Evolutionary conservation across 2,797 vertebrate genomes (phyloP), one percentile per base, ranked within the genome.

Genomic region (Parotocinclus haroldoi): DNA sequence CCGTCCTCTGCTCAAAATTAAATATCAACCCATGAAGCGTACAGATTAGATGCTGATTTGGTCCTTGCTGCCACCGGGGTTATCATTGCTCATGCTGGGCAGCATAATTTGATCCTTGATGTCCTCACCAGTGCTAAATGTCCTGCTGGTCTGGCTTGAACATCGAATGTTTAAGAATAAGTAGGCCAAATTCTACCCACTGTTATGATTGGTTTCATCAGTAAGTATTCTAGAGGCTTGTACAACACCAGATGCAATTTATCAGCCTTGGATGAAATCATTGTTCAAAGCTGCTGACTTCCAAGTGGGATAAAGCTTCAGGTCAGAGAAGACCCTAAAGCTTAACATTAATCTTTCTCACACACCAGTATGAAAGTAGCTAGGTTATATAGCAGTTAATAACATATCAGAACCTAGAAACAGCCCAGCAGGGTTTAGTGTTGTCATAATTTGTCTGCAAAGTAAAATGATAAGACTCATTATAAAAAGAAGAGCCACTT

Each of bases 1-100:
- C 27, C 27, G 5, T 27, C 27, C 27, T 2, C 27, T 27, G 2
- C 5, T 5, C 27, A 27, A 27, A 9, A 44, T 12, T 44, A 9
- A 44, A 9, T 44, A 12, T 77, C 82, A 68, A 13, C 84, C 90
- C 90, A 89, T 86, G 86, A 81, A 79, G 83, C 80, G 82, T 80
- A 86, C 84, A 84, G 89, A 89, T 90, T 88, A 90, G 87, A 88
- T 89, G 90, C 85, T 85, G 87, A 88, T 90, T 89, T 87, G 87
- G 27, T 88, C 87, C 84, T 85, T 82, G 78, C 83, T 90, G 89
- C 89, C 84, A 85, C 81, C 52, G 48, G 79, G 81, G 83, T 90
- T 89, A 90, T 90, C 88, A 90, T 87, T 85, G 82, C 85, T 87
- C 85, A 85, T 82, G 85, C 81, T 81, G 83, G 82, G 82, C 77